Conservation (phyloP, 2,797 vertebrate species). For the Botia almorhae region DNA sequence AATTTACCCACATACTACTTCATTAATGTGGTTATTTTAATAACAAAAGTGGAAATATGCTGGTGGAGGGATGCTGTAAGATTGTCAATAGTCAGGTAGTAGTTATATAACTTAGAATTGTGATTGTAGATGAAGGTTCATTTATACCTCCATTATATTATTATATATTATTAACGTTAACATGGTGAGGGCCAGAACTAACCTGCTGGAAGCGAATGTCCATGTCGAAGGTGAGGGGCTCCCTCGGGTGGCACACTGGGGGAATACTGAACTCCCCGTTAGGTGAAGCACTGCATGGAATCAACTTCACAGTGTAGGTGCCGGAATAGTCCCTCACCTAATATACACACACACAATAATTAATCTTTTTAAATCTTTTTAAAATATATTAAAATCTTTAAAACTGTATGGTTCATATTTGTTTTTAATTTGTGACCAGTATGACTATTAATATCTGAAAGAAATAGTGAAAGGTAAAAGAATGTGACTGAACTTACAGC, state of each 20-base stretch:
- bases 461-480: neutral
- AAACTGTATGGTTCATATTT: neutral
- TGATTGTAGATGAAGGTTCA: too few species aligned
- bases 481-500: slow-evolving; percentile 74
- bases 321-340: slow-evolving; percentile 87
- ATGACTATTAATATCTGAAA: neutral
- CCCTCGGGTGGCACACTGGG: slow-evolving; percentile 81
- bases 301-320: slow-evolving; percentile 83
- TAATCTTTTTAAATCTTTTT: neutral
- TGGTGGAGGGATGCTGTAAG: neutral
- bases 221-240: slow-evolving; percentile 84
- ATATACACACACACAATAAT: slow-evolving; percentile 11
- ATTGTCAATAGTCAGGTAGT: too few species aligned
- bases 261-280: slow-evolving; percentile 82
- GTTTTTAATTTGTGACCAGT: neutral
- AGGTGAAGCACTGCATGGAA: slow-evolving; percentile 82
- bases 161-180: too few species aligned
- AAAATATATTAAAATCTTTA: neutral
- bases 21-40: neutral
- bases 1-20: neutral
- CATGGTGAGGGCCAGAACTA: slow-evolving; percentile 20
- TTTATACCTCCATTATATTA: too few species aligned
- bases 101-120: too few species aligned
- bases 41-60: neutral
- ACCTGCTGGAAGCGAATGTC: slow-evolving; percentile 91